Base-by-base conservation (phyloP, 2,888 invertebrate genomes). In the Habroteleia sp. region DNA sequence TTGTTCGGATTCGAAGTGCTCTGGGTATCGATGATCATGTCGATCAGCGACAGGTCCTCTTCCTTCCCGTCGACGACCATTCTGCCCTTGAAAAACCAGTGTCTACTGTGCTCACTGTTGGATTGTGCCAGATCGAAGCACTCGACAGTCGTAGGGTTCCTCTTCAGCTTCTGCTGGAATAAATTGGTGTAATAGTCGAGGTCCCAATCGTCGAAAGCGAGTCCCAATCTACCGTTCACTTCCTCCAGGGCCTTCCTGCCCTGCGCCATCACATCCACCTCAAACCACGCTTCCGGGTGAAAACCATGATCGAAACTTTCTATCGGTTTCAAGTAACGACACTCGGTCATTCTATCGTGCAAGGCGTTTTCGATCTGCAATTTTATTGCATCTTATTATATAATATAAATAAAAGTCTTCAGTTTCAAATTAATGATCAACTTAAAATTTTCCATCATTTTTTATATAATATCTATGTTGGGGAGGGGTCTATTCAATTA, bases 51-150 rank as follows among this genome's bases (percentile, higher is more conserved):
- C 83, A 94, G 91, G n/a, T 93, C 90, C 77, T 93, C 90, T 83
- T 94, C 92, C 80, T 92, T 89, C 0, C 95, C 96, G 90, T 98
- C 95, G 42, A 98, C 91, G 44, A 96, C 89, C 90, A 97, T 93
- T 84, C 93, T 92, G 0, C 98, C 98, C 90, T 92, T 89, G 89
- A 99, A 99, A 90, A 99, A 99, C 99, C 99, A 99, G 91, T 99
- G 99, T 2, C 99, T 92, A 73, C 97, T 97, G 89, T 99, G 99
- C 88, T 99, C 99, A 88, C 98, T 97, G 88, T 98, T 98, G 20
- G 97, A 97, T 89, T 99, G 99, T 1, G 99, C 99, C 80, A 99
- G 92, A 90, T 99, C 99, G 90, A 99, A 98, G 82, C 98, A 94
- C 88, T 99, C 99, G 0, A 99, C 98, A 85, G 96, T 97, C 0